Base-by-base conservation (phyloP, 1,140 invertebrate species). In the Procambarus clarkii region DNA sequence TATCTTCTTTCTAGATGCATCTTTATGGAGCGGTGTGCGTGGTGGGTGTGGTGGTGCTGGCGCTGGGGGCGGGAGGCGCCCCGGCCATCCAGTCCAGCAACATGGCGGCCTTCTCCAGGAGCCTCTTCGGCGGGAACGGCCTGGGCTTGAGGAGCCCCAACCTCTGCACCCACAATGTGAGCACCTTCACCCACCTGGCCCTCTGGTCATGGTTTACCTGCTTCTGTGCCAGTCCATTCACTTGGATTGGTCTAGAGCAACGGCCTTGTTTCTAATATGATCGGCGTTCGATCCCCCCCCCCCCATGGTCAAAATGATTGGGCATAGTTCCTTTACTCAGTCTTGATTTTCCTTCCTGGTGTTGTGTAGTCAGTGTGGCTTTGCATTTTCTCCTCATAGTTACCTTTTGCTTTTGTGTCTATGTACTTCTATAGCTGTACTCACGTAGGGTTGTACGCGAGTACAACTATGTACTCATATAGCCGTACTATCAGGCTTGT, bases 111-210 rank as follows among this genome's bases (percentile, higher is more conserved):
- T 91, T 91, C 89, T 78, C 81, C 81, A 86, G 89, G 71, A 91
- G 89, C 60, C 82, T 91, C 18, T 91, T 76, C 80, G 89, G 89
- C 21, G 82, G 89, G 18, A 11, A 69, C 9, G 89, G 89, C 13
- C 71, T 80, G 0, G 81, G 78, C 13, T 76, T 82, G 0, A 83
- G 80, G 15, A 34, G 50, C 15, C 44, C 85, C 45, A 91, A 85
- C 82, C 83, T 84, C 45, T 91, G 89, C 50, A 64, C 89, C 76
- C 64, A 69, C 34, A 44, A 91, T 71, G 89, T 91, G 46, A 91
- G 88, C n/a, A 50, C 45, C 3, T 48, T 2, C 50, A 34, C 34
- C 34, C 34, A 34, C 34, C 34, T 34, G 34, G 80, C 4, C 18
- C 50, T 58, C 2, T 2, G 11, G 13, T 50, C 46, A 44, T 24